Evolutionary conservation across 1,140 invertebrate genomes (phyloP).

Genomic region (Heliconius eleuchia): DNA sequence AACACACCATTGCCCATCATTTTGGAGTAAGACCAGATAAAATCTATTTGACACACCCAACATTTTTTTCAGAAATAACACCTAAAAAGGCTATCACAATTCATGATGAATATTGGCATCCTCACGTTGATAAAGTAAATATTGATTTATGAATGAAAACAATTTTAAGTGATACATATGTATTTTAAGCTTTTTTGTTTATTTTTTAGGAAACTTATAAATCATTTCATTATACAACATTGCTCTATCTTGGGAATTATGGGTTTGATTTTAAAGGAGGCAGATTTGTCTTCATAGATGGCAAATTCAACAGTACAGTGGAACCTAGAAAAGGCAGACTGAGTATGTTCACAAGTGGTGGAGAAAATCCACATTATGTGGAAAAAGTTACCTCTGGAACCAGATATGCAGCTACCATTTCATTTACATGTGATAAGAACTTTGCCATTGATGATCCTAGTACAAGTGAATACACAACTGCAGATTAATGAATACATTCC

Average conservation of each 20-base stretch:
- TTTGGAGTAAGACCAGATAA: conserved; percentile 86
- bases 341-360: conserved; percentile 92
- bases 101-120: conserved; percentile 95
- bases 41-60: conserved; percentile 90
- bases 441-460: conserved; percentile 84
- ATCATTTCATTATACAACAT: conserved; percentile 92
- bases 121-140: conserved; percentile 91
- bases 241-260: conserved; percentile 91
- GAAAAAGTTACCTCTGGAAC: conserved; percentile 89
- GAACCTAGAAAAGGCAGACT: conserved; percentile 91
- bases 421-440: conserved; percentile 90
- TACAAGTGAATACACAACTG: conserved; percentile 53
- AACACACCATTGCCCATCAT: conserved; percentile 87
- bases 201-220: conserved; percentile 89
- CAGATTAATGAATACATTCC: conserved; percentile 43
- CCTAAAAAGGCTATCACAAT: conserved; percentile 85
- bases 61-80: conserved; percentile 92
- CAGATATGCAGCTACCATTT: conserved; percentile 90
- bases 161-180: not conserved
- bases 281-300: conserved; percentile 91
- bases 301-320: conserved; percentile 86
- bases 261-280: conserved; percentile 90
- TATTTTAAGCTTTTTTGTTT: conserved; percentile 1
- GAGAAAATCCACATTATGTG: conserved; percentile 92
- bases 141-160: not conserved